Evolutionary conservation across 2,797 vertebrate species (phyloP).

Genomic region (Mus spretus): DNA sequence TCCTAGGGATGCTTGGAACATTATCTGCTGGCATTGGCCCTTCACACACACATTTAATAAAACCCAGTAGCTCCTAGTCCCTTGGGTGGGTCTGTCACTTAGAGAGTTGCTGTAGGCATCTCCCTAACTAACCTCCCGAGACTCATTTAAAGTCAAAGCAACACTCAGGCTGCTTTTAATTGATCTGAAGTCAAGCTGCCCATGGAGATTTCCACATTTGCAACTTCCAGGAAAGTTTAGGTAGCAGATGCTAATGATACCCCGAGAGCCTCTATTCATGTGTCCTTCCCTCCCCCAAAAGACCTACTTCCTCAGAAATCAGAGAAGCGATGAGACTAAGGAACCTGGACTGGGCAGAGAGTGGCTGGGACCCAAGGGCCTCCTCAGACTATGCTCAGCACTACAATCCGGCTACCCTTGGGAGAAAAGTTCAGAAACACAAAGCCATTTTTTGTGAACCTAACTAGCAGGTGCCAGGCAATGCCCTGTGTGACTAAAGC

Average conservation of each 20-base stretch:
- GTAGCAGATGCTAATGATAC: slow-evolving; percentile 72
- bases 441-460: slow-evolving; percentile 55
- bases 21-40: neutral
- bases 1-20: slow-evolving; percentile 28
- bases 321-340: neutral
- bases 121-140: slow-evolving; percentile 74
- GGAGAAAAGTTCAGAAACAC: slow-evolving; percentile 71
- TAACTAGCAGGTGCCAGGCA: slow-evolving; percentile 22
- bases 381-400: slow-evolving; percentile 28
- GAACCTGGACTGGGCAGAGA: neutral
- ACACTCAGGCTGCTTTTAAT: slow-evolving; percentile 62
- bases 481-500: slow-evolving; percentile 37
- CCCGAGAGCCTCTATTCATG: neutral
- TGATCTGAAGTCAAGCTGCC: slow-evolving; percentile 62
- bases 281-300: neutral
- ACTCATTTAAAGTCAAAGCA: slow-evolving; percentile 70
- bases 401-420: neutral
- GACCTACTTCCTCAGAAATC: neutral
- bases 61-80: slow-evolving; percentile 48
- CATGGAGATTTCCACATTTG: slow-evolving; percentile 64
- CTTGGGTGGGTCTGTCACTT: slow-evolving; percentile 42
- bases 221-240: slow-evolving; percentile 40
- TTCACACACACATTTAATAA: slow-evolving; percentile 63
- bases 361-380: slow-evolving; percentile 2
- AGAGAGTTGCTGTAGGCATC: neutral